Evolutionary conservation across 2,888 invertebrate genomes (phyloP), one percentile per base, ranked within the genome.

Genomic region (Quadroppia sp.): DNA sequence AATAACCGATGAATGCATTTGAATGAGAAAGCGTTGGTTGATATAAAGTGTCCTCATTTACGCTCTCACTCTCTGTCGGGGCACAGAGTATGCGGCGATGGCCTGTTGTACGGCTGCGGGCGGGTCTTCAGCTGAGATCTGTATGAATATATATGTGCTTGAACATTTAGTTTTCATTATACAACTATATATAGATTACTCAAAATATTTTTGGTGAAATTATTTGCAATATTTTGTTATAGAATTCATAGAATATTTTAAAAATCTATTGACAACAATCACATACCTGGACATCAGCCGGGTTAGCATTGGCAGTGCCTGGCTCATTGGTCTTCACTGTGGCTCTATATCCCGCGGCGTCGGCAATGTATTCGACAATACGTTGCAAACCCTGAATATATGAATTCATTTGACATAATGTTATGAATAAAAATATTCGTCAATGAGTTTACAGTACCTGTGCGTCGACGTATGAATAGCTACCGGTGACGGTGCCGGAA

Each of bases 401-500:
- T 20, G 7, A 23, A 48, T 15, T 48, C 36, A 36, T 36, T 50
- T 50, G 30, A 59, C 2, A 30, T 59, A n/a, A n/a, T n/a, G n/a
- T n/a, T n/a, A n/a, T 59, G 6, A 13, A 13, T 59, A 30, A 25
- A 59, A 6, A 53, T 23, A 23, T 17, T 9, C 11, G 17, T 15
- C 61, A 23, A 23, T n/a, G n/a, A n/a, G n/a, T n/a, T n/a, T n/a
- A n/a, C n/a, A n/a, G n/a, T n/a, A 67, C 76, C 42, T 71, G 53
- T n/a, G 74, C 72, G 36, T 77, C 76, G 30, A 73, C 73, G 72
- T 76, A 77, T n/a, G 75, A 75, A 48, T 77, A 77, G 69, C 76
- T 77, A 13, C 76, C 76, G 17, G 72, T 72, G 0, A 77, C 76
- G n/a, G 74, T 74, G 1, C 76, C 76, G 9, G 45, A 69, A 48